Evolutionary conservation across 1,140 invertebrate species (phyloP).

Genomic region (Diabrotica undecimpunctata): DNA sequence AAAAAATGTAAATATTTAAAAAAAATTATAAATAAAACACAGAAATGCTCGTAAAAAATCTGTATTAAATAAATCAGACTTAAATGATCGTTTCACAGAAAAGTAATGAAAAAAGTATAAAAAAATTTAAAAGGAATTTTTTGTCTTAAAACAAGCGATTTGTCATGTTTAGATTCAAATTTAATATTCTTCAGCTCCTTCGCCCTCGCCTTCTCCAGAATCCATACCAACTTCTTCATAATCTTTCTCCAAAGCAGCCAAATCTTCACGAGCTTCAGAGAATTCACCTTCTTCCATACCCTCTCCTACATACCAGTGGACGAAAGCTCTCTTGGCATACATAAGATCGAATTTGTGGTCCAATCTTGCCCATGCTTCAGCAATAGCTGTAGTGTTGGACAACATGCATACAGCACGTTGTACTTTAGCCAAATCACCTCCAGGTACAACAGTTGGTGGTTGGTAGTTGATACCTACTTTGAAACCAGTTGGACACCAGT

Average conservation of each 20-base stretch:
- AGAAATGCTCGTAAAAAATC: conserved; percentile 17
- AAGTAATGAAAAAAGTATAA: conserved; percentile 5
- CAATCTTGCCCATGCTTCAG: conserved; percentile 65
- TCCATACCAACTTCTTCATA: conserved; percentile 58
- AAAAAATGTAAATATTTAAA: too few species aligned
- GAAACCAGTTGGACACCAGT: conserved; percentile 70
- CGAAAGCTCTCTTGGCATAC: conserved; percentile 73
- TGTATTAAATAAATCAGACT: conserved; percentile 21
- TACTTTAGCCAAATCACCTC: conserved; percentile 65
- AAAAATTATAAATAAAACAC: conserved; percentile 15
- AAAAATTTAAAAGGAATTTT: conserved; percentile 7
- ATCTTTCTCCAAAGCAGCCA: conserved; percentile 76
- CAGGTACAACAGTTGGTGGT: conserved; percentile 68
- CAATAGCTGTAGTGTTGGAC: conserved; percentile 64
- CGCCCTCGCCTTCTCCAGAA: conserved; percentile 40
- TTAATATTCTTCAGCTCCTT: conserved; percentile 44
- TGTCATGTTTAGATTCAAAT: background rate
- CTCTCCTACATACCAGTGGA: conserved; percentile 75
- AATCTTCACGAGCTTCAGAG: conserved; percentile 79
- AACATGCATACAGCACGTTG: conserved; percentile 66
- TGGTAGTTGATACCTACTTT: conserved; percentile 72
- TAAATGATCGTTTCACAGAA: conserved; percentile 7
- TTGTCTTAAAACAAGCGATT: conserved; percentile 4
- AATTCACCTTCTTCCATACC: conserved; percentile 81
- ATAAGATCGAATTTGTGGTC: conserved; percentile 82